Evolutionary conservation across 2,113 vertebrate genomes (phyloP).

Genomic region (Nannospalax galili): DNA sequence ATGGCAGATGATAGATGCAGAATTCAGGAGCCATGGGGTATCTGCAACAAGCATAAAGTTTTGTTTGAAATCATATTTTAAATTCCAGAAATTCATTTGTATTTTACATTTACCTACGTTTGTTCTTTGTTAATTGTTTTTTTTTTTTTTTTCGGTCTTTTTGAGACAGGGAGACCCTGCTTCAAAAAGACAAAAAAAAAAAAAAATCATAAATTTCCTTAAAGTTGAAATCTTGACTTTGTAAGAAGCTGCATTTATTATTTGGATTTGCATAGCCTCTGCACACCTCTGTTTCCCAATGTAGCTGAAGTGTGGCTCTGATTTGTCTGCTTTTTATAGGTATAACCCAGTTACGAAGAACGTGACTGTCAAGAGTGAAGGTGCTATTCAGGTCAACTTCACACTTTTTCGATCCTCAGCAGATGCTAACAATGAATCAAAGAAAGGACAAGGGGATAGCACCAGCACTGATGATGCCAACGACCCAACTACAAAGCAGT

Average conservation of each 20-base stretch:
- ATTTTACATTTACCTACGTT: neutral
- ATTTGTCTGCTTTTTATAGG: constrained; percentile 81
- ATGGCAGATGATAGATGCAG: neutral
- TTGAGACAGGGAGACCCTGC: too few species aligned
- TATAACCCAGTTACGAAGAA: constrained; percentile 90
- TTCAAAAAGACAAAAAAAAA: too few species aligned
- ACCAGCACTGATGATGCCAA: constrained; percentile 79
- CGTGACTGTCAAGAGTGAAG: constrained; percentile 88
- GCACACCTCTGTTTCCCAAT: neutral
- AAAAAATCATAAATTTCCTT: constrained; percentile 30
- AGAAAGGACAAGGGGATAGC: constrained; percentile 78
- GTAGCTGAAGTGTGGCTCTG: neutral
- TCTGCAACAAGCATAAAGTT: constrained; percentile 10
- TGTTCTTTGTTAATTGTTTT: constrained; percentile 44
- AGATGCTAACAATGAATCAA: constrained; percentile 82
- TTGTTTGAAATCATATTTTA: constrained; percentile 26
- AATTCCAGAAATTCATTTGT: constrained; percentile 40
- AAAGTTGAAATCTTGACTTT: constrained; percentile 17
- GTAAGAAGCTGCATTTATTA: constrained; percentile 14
- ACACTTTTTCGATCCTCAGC: constrained; percentile 87
- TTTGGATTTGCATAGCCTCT: neutral
- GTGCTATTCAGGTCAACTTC: constrained; percentile 92
- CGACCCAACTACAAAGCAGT: constrained; percentile 89
- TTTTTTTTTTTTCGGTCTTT: too few species aligned
- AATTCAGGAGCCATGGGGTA: neutral